These are phyloP conservation scores for Aleiodes sp. DNA, from an alignment of 1,140 invertebrate genomes.

Conservation along the genomic window DNA sequence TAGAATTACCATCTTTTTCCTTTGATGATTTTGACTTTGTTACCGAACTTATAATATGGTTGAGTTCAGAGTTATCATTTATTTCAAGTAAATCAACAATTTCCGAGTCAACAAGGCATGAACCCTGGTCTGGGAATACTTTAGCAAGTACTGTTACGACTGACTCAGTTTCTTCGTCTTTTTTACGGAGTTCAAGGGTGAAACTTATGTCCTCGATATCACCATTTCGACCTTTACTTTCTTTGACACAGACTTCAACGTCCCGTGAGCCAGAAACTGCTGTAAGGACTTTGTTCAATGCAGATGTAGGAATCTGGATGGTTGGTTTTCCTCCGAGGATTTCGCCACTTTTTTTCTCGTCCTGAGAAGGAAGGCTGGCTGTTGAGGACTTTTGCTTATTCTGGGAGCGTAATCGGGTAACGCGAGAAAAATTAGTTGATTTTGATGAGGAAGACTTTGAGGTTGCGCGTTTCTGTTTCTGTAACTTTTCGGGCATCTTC, in stretches of 20 bases:
- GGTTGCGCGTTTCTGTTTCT: conserved; percentile 34
- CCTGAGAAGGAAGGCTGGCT: conserved; percentile 20
- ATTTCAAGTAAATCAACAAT: conserved; percentile 57
- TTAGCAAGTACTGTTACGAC: conserved; percentile 54
- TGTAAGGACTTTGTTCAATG: conserved; percentile 60
- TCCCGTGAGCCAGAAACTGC: conserved; percentile 55
- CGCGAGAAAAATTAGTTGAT: conserved; percentile 4
- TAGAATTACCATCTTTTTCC: conserved; percentile 34
- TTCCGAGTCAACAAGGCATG: conserved; percentile 57
- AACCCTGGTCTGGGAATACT: conserved; percentile 63
- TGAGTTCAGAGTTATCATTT: conserved; percentile 52
- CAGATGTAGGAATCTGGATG: conserved; percentile 60
- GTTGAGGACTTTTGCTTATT: not conserved
- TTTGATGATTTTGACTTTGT: conserved; percentile 34
- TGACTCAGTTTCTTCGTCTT: conserved; percentile 43
- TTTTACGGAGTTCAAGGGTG: conserved; percentile 59
- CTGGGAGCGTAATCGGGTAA: not conserved
- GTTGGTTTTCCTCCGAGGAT: conserved; percentile 39
- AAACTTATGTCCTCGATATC: conserved; percentile 63
- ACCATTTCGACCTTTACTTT: conserved; percentile 52
- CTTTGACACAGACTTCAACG: conserved; percentile 61
- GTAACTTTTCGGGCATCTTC: conserved; percentile 29
- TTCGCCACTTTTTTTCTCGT: not conserved
- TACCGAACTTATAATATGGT: conserved; percentile 55
- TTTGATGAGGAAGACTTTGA: conserved; percentile 12